phyloP scores from a whole-genome alignment of 2,888 invertebrate genomes.

The Bembecia ichneumoniformis region DNA sequence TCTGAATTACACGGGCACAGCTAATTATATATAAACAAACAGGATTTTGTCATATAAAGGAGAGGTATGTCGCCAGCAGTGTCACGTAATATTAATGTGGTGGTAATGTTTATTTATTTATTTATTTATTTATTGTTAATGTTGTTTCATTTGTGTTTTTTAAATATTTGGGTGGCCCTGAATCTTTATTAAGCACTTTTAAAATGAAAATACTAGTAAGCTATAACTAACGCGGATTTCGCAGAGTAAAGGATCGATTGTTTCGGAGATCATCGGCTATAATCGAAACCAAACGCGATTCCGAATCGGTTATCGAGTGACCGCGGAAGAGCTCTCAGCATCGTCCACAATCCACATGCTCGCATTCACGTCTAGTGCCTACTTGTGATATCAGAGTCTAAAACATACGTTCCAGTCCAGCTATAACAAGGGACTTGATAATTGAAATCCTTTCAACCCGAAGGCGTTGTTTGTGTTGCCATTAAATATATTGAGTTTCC shows the following conservation, averaged over 20 bases:
- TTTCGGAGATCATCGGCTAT: constrained; percentile 28
- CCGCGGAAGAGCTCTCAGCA: constrained; percentile 32
- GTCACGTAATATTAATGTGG: no score
- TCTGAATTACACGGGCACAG: no score
- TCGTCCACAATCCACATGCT: constrained; percentile 24
- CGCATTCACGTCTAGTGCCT: constrained; percentile 28
- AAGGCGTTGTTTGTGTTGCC: background rate
- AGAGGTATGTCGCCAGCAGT: no score
- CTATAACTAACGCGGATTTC: constrained; percentile 6
- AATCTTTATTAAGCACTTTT: no score
- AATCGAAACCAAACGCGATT: constrained; percentile 48
- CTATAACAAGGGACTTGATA: constrained; percentile 32
- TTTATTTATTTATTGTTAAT: no score
- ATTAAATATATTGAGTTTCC: no score
- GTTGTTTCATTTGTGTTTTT: no score
- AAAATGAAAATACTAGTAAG: no score
- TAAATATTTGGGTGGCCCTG: no score
- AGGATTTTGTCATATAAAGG: no score
- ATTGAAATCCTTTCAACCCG: constrained; percentile 35
- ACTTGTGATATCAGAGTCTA: constrained; percentile 25
- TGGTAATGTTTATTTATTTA: no score
- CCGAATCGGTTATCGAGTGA: constrained; percentile 48
- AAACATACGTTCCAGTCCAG: constrained; percentile 33
- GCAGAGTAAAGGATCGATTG: constrained; percentile 32
- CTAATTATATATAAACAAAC: no score